Evolutionary conservation across 2,113 vertebrate species (phyloP).

Genomic region (Trachemys scripta): DNA sequence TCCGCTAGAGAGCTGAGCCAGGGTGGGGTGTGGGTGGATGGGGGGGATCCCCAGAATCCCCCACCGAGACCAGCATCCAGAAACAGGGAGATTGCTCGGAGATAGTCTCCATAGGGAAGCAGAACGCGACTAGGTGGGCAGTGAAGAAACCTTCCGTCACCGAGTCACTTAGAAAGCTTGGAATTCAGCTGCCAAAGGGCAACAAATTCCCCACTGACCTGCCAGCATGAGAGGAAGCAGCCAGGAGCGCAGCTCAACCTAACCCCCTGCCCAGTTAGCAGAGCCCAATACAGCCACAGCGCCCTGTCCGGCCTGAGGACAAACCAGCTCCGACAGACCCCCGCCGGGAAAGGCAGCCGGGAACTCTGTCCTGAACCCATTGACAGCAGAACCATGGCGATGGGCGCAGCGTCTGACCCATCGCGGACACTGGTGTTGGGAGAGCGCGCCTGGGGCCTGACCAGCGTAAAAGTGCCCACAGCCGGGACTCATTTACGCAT

Average conservation of each 20-base stretch:
- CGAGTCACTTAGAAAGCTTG: neutral
- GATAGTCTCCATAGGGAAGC: neutral
- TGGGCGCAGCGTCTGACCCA: neutral
- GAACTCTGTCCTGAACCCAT: neutral
- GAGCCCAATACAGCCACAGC: neutral
- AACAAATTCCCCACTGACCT: too few species aligned
- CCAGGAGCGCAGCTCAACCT: too few species aligned
- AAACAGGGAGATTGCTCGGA: neutral
- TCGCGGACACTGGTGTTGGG: rapidly evolving
- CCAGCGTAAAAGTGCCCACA: neutral
- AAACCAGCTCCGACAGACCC: neutral
- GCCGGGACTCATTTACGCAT: too few species aligned
- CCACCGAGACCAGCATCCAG: neutral
- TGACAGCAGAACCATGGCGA: neutral
- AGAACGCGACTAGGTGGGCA: neutral
- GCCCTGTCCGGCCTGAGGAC: too few species aligned
- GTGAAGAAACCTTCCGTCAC: neutral
- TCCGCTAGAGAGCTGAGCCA: neutral
- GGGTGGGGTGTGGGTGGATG: neutral
- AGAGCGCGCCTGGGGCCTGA: too few species aligned
- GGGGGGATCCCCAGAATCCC: neutral
- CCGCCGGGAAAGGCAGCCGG: neutral
- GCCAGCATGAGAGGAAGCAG: neutral
- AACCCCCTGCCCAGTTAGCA: neutral
- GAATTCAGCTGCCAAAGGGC: neutral